Evolutionary conservation across 1,140 invertebrate genomes (phyloP).

Genomic region (Physella acuta): DNA sequence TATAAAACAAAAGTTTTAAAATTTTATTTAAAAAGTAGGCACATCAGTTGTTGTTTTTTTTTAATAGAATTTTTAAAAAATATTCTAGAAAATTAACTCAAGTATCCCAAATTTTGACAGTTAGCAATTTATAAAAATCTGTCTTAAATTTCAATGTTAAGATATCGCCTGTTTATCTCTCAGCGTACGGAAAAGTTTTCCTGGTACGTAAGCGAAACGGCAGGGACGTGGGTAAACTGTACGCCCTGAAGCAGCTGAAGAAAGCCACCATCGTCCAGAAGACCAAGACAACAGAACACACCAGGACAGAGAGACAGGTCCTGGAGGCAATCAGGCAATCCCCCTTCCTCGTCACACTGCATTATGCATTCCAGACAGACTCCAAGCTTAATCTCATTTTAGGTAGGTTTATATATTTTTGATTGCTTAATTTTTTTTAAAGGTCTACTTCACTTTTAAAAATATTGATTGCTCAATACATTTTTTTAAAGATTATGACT

Average conservation of each 20-base stretch:
- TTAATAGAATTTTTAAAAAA: too few species aligned
- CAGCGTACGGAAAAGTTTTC: conserved; percentile 74
- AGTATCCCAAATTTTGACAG: too few species aligned
- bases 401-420: conserved; percentile 49
- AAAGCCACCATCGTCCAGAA: conserved; percentile 79
- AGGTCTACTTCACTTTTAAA: too few species aligned
- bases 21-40: too few species aligned
- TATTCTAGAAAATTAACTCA: too few species aligned
- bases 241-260: conserved; percentile 98
- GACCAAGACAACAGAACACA: conserved; percentile 60
- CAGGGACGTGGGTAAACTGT: conserved; percentile 90
- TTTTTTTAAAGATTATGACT: too few species aligned
- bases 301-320: conserved; percentile 90
- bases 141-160: too few species aligned
- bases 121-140: too few species aligned
- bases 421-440: too few species aligned
- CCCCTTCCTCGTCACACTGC: conserved; percentile 90
- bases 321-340: conserved; percentile 96
- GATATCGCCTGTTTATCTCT: conserved; percentile 23
- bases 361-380: conserved; percentile 98
- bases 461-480: too few species aligned
- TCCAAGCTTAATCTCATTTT: conserved; percentile 98
- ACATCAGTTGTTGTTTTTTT: too few species aligned
- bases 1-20: too few species aligned
- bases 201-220: conserved; percentile 85